Evolutionary conservation across 2,888 invertebrate genomes (phyloP).

Genomic region (Dioctria linearis): DNA sequence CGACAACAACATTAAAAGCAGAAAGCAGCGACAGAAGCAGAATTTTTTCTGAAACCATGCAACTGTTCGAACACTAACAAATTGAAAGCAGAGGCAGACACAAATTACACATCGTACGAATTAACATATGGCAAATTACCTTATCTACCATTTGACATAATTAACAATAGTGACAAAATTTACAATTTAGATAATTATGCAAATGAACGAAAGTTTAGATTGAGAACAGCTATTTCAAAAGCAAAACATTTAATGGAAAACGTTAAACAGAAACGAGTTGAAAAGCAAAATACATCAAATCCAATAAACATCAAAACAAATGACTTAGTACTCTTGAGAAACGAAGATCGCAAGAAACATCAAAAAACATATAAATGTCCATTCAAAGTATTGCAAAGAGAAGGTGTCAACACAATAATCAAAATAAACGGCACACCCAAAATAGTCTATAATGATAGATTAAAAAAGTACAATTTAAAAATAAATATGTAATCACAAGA

Average conservation of each 20-base stretch:
- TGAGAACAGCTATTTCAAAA: not conserved
- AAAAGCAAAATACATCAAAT: not conserved
- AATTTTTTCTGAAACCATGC: too few species aligned
- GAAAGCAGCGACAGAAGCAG: too few species aligned
- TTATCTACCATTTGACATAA: not conserved
- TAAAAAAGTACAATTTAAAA: not conserved
- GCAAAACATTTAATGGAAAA: too few species aligned
- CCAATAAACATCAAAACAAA: not conserved
- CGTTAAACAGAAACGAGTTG: not conserved
- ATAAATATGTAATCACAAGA: too few species aligned
- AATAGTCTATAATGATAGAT: not conserved
- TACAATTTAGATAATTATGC: not conserved
- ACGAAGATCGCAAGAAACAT: not conserved
- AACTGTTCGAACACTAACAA: too few species aligned
- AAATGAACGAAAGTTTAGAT: not conserved
- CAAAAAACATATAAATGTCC: not conserved
- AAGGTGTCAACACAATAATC: not conserved
- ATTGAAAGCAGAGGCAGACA: too few species aligned
- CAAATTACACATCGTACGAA: too few species aligned
- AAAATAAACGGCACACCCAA: not conserved
- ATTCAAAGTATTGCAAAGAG: not conserved
- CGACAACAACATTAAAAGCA: too few species aligned
- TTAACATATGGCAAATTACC: not conserved
- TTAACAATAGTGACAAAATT: not conserved
- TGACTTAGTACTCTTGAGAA: not conserved